phyloP scores from a whole-genome alignment of 2,888 invertebrate genomes.

The Cenopis cana region DNA sequence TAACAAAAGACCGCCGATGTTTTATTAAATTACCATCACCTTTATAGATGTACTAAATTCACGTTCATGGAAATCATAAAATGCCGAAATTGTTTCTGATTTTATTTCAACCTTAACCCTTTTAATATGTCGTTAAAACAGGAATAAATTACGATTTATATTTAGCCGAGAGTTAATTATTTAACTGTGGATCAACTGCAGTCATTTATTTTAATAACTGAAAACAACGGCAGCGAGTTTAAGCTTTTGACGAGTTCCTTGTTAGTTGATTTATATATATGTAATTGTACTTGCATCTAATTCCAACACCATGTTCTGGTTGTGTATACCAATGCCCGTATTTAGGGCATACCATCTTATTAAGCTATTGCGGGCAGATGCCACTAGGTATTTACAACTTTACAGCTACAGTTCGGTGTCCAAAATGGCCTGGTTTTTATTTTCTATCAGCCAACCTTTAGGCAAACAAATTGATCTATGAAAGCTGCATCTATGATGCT shows the following conservation, averaged over 20 bases:
- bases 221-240: neutral
- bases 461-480: no score
- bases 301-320: neutral
- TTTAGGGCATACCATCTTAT: no score
- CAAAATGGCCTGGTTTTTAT: no score
- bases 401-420: no score
- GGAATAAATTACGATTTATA: slow-evolving; percentile 21
- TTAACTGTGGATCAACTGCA: neutral
- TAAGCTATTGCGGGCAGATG: no score
- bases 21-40: slow-evolving; percentile 36
- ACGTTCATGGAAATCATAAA: slow-evolving; percentile 40
- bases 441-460: no score
- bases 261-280: neutral
- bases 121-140: slow-evolving; percentile 28
- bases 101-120: slow-evolving; percentile 28
- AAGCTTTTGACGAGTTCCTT: neutral
- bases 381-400: no score
- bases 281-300: no score
- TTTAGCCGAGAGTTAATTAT: neutral
- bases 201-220: neutral
- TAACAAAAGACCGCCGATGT: slow-evolving; percentile 24
- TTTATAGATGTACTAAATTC: slow-evolving; percentile 40
- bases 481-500: no score
- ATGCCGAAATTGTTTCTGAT: slow-evolving; percentile 37
- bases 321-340: neutral